Percentiles rank a stretch among this genome's conserved stretches.
Evolutionary conservation across 1,140 invertebrate species (phyloP).

Genomic region (Drosophila takahashii): DNA sequence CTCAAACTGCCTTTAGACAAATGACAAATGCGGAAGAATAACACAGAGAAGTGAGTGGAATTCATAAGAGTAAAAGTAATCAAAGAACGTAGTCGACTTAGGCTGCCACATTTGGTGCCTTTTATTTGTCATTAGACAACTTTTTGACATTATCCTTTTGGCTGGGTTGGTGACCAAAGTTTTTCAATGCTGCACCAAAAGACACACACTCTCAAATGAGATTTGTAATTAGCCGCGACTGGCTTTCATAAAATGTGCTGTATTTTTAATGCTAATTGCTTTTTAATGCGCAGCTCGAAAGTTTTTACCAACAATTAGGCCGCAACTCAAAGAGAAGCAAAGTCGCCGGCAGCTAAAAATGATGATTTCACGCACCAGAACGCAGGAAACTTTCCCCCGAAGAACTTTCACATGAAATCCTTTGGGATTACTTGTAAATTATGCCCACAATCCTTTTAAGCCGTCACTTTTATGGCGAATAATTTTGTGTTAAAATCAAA

Average conservation of each 20-base stretch:
- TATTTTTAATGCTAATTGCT: slow-evolving; percentile 76
- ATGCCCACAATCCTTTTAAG: slow-evolving; percentile 75
- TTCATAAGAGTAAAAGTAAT: background rate
- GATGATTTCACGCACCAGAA: slow-evolving; percentile 69
- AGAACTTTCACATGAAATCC: slow-evolving; percentile 35
- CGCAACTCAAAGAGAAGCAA: slow-evolving; percentile 9
- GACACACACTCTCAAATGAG: slow-evolving; percentile 37
- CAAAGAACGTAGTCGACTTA: slow-evolving; percentile 14
- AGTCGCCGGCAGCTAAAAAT: slow-evolving; percentile 24
- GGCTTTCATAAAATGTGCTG: slow-evolving; percentile 42
- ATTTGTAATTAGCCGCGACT: slow-evolving; percentile 66
- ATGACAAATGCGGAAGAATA: slow-evolving; percentile 14
- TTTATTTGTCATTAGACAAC: slow-evolving; percentile 74
- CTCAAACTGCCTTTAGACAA: slow-evolving; percentile 63
- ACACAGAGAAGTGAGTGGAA: background rate
- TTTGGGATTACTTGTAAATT: slow-evolving; percentile 69
- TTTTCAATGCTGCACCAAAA: slow-evolving; percentile 23
- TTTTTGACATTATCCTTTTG: slow-evolving; percentile 65
- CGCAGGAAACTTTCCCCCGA: slow-evolving; percentile 20
- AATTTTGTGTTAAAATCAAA: slow-evolving; percentile 81
- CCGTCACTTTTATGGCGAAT: slow-evolving; percentile 77
- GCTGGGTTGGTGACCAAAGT: slow-evolving; percentile 44
- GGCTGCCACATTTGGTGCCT: slow-evolving; percentile 14
- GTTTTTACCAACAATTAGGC: slow-evolving; percentile 61
- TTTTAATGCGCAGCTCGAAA: slow-evolving; percentile 64